Percentiles rank a stretch among this genome's conserved stretches.
phyloP scores from a whole-genome alignment of 2,888 invertebrate species.

The Gymnosoma rotundatum region DNA sequence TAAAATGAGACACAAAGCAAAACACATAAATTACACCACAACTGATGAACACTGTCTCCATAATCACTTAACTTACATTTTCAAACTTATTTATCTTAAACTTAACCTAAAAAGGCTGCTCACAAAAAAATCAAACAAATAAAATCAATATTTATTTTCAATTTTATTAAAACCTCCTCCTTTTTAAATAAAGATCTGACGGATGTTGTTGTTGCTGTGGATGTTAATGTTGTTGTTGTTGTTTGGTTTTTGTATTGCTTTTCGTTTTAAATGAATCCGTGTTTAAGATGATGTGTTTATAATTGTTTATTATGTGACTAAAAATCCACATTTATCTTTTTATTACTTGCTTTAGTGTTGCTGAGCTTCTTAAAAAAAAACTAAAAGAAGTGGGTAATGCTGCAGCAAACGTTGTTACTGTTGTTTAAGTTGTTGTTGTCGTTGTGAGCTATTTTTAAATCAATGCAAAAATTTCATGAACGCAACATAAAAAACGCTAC shows the following conservation, averaged over 20 bases:
- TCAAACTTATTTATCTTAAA: conserved; percentile 49
- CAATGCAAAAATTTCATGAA: conserved; percentile 38
- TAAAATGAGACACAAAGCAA: conserved; percentile 18
- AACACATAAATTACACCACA: conserved; percentile 1
- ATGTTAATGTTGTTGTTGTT: background rate
- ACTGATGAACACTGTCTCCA: background rate
- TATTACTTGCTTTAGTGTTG: conserved; percentile 42
- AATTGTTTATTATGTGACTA: conserved; percentile 71
- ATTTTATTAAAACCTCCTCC: conserved; percentile 58
- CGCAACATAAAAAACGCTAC: conserved; percentile 30
- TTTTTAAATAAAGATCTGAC: conserved; percentile 33
- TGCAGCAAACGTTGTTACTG: background rate
- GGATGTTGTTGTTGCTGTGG: background rate
- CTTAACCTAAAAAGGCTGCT: conserved; percentile 47
- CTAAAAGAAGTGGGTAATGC: conserved; percentile 20
- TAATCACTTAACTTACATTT: conserved; percentile 42
- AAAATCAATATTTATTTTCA: conserved; percentile 68
- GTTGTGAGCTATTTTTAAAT: conserved; percentile 63
- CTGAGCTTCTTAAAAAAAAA: conserved; percentile 39
- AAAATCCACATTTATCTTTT: conserved; percentile 69
- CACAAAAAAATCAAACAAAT: conserved; percentile 19
- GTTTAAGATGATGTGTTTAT: conserved; percentile 70
- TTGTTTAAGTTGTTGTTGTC: conserved; percentile 6
- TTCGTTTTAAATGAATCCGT: conserved; percentile 58
- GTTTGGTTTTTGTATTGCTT: background rate